Evolutionary conservation across 30 jellyfish, hydroid and myxozoan species (phyloP), one percentile per base, ranked within the genome.

Genomic region (Cassiopea xamachana): DNA sequence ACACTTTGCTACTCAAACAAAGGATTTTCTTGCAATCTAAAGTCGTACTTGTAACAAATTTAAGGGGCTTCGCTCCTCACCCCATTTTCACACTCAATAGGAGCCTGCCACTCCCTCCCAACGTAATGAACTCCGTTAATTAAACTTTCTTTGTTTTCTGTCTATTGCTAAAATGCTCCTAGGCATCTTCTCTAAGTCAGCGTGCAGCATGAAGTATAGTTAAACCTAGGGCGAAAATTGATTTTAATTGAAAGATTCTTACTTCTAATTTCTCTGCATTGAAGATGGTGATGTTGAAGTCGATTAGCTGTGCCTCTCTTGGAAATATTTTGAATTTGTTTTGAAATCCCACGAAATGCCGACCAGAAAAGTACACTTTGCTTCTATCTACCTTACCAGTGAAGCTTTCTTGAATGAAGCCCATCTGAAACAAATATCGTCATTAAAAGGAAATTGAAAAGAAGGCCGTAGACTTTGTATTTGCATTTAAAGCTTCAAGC

Each of bases 261-360:
- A 78, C 87, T 78, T 71, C 85, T 27, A 84, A 45, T 70, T 73
- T 84, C 8, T 84, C 92, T 84, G 79, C 81, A 73, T 84, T 84
- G 77, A 69, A 84, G 18, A 84, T 55, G 16, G 59, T 69, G 19
- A 84, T 50, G 58, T 47, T 49, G 81, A 84, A 84, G 14, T 69
- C 60, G 74, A 60, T 60, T 45, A 69, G 15, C 2, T 84, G 92
- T 10, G 55, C 60, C 46, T 84, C 73, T 59, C 71, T 48, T 2
- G 82, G 84, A 44, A 84, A 84, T 55, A 19, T 84, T 6, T 84
- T 84, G 85, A 81, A 81, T 12, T 4, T 12, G 13, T 61, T 60
- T 2, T 55, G 48, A 68, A 81, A 5, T 39, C 90, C 90, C 50
- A 81, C 16, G 46, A 9, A 69, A 81, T 81, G 48, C 58, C 90